Percentiles rank a stretch among this genome's conserved stretches.
Evolutionary conservation across 2,113 vertebrate species (phyloP).

Genomic region (human (Homo sapiens)): GRCh38 chr6:78104001-78104500

Average conservation of each 20-base stretch:
- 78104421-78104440: neutral
- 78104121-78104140: neutral
- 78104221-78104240: neutral
- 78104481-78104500: neutral
- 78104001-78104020: slow-evolving; percentile 52
- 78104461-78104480: neutral
- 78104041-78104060: neutral
- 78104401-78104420: neutral
- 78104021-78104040: neutral
- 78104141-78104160: neutral
- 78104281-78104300: neutral
- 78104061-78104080: neutral
- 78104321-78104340: neutral
- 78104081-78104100: neutral
- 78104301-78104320: neutral
- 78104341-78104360: neutral
- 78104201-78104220: neutral
- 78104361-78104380: neutral
- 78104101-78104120: neutral
- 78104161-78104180: neutral
- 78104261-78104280: neutral
- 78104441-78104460: neutral
- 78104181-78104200: neutral
- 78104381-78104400: neutral
- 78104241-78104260: neutral